These are phyloP conservation scores for Plagodis pulveraria DNA, from an alignment of 2,888 invertebrate species.

Conservation along the genomic window DNA sequence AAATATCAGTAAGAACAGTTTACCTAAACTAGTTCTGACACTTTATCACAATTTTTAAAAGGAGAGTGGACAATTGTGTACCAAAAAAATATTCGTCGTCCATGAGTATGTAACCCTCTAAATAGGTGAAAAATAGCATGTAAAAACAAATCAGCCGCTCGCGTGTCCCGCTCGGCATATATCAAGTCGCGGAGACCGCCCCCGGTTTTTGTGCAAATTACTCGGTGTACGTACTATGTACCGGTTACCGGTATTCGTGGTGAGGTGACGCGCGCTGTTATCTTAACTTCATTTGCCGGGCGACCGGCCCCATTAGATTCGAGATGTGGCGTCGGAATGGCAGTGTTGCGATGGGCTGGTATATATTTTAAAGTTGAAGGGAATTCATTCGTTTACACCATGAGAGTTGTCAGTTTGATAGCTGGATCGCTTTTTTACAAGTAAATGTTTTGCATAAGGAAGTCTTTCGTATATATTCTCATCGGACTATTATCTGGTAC, in stretches of 20 bases:
- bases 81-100: too few relatives aligned
- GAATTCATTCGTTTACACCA: too few relatives aligned
- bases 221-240: not conserved
- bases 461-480: too few relatives aligned
- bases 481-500: too few relatives aligned
- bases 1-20: too few relatives aligned
- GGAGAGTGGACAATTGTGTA: too few relatives aligned
- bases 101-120: not conserved
- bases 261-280: not conserved
- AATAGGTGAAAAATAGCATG: slow-evolving; percentile 10
- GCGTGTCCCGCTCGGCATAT: slow-evolving; percentile 13
- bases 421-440: too few relatives aligned
- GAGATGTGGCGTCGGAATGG: not conserved
- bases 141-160: slow-evolving; percentile 14
- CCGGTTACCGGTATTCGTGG: slow-evolving; percentile 5
- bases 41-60: too few relatives aligned
- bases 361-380: not conserved
- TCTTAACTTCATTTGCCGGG: slow-evolving; percentile 2
- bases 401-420: too few relatives aligned
- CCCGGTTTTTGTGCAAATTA: slow-evolving; percentile 15
- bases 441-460: too few relatives aligned
- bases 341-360: not conserved
- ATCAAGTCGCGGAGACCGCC: slow-evolving; percentile 4
- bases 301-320: not conserved
- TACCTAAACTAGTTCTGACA: too few relatives aligned